Evolutionary conservation across 2,888 invertebrate genomes (phyloP), one percentile per base, ranked within the genome.

Genomic region (Trissoscelio sp.): DNA sequence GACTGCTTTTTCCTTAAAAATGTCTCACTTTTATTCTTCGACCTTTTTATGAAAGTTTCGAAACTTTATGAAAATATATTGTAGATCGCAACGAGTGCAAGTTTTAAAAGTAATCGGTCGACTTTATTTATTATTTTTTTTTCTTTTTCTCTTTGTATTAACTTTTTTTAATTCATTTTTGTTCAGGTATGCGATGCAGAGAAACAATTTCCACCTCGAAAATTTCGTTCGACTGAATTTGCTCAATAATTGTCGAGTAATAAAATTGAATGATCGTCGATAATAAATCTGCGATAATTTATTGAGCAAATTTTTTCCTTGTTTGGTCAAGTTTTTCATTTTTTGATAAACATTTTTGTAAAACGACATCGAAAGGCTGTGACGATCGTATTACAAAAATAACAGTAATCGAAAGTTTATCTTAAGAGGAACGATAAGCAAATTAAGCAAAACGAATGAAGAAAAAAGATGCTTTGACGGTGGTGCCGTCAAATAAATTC

Each of bases 1-100:
- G 53, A 62, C 44, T 37, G 64, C 53, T 74, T 44, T 39, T 48
- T 37, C 24, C 24, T 6, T 53, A 20, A 66, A 58, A 58, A 51
- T 69, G 31, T 55, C 37, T 12, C 20, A 55, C 18, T 22, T 9
- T 58, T 48, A 31, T 44, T 58, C 12, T 24, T 60, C 53, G 60
- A 79, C 51, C 22, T 73, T 42, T 24, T 72, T 42, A 37, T 42
- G 34, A 28, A 34, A 79, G 14, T 77, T 58, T 53, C 20, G 67
- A 73, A 72, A 66, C 5, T 34, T 69, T 73, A 79, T 44, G 73
- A 79, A 79, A 79, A 79, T 79, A 79, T 73, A 73, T 67, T 67
- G 72, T 72, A 48, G 64, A 66, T 72, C 58, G 72, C 72, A 72
- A 79, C 42, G 34, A 66, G 66, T 72, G 67, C 73, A 60, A 39